Base-by-base conservation (phyloP, 2,797 vertebrate genomes). In the Xenentodon cancila region DNA sequence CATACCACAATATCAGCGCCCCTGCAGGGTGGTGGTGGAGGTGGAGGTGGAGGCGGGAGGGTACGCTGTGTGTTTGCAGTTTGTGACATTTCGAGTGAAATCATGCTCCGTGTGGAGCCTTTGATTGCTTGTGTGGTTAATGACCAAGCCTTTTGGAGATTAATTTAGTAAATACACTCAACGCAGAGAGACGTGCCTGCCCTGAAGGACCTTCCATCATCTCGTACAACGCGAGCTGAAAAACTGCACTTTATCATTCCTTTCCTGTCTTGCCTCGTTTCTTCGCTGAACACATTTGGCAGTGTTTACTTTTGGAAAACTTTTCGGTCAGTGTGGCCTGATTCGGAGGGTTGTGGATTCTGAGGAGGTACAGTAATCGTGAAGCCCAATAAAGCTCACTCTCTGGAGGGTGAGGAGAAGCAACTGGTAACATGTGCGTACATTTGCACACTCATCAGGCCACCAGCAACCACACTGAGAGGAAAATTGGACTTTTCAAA, bases 21-120 rank as follows among this genome's bases (percentile, higher is more conserved):
- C 32, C 46, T 69, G 49, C 40, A n/a, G 2, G 9, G 9, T 11
- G 9, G 9, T 37, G 34, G 30, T 7, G 22, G 30, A 6, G 30
- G 30, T 6, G 27, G 30, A 6, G 30, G 30, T 6, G 27, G 30
- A 34, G 30, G 13, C 48, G 6, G 56, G 18, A 20, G 20, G 13
- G 21, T 46, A 53, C 20, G 40, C 18, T 65, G 30, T 66, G 46
- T 73, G 37, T 67, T 19, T 68, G 46, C 30, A 59, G 53, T 44
- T 46, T 43, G 12, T n/a, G n/a, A 32, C 9, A 11, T 66, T 81
- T 64, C 40, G 4, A 59, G 64, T 19, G 19, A 64, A 62, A 49
- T 18, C 3, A 32, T 43, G 43, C 68, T 80, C 45, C 34, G 45
- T 73, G 64, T 71, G 46, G n/a, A 72, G 62, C 56, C 55, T 8